Conservation (phyloP, 2,797 vertebrate genomes). For the Streptopelia turtur region DNA sequence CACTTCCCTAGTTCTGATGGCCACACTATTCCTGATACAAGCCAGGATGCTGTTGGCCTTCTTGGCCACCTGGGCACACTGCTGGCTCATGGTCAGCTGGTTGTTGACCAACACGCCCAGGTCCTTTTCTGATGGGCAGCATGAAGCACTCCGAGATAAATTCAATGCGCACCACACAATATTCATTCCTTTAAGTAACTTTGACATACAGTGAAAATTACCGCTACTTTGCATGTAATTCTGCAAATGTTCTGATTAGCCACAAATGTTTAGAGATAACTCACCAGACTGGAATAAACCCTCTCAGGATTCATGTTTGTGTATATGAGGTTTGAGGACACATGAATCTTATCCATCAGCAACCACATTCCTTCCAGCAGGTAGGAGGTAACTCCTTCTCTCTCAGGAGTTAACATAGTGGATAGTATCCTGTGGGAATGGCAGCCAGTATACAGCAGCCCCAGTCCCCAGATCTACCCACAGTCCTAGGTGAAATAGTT, state of each 20-base stretch:
- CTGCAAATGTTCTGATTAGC: not conserved
- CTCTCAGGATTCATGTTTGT: not conserved
- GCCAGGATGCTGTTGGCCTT: no score
- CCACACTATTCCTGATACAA: no score
- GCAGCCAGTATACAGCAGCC: not conserved
- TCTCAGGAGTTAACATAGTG: not conserved
- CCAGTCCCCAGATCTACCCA: not conserved
- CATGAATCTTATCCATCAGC: not conserved
- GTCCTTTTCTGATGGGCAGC: no score
- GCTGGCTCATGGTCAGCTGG: no score
- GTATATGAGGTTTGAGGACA: not conserved
- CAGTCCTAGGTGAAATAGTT: not conserved
- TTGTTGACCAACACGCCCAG: no score
- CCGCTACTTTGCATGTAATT: not conserved
- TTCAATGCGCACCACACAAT: rapidly evolving
- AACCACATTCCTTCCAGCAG: not conserved
- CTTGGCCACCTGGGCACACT: no score
- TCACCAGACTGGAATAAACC: not conserved
- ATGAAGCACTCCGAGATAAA: not conserved
- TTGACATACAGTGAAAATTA: not conserved
- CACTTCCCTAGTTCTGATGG: no score
- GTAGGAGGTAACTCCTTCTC: not conserved
- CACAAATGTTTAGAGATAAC: not conserved
- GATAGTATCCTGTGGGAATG: not conserved
- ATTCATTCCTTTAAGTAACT: not conserved